phyloP scores from a whole-genome alignment of 2,888 invertebrate species.

The Antheraea yamamai region DNA sequence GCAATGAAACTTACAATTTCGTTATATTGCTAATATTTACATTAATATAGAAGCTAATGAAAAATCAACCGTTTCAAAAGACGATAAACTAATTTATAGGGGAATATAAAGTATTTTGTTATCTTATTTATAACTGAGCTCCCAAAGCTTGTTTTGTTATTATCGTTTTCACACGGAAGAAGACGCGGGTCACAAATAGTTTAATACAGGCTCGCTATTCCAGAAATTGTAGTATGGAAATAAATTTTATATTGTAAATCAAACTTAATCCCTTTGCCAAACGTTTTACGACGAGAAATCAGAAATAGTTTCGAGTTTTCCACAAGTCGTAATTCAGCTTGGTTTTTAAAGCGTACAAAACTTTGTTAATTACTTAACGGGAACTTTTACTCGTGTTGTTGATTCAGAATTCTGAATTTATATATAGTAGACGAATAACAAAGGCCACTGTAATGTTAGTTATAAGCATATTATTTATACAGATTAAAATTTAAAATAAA shows the following conservation, averaged over 20 bases:
- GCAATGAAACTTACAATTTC: not conserved
- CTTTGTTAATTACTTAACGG: conserved; percentile 14
- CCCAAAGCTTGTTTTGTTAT: not conserved
- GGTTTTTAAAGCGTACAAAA: conserved; percentile 42
- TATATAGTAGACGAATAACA: conserved; percentile 20
- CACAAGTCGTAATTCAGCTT: conserved; percentile 50
- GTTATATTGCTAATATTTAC: not conserved
- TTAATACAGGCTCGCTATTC: not conserved
- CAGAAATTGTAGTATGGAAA: not conserved
- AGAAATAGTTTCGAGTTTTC: conserved; percentile 41
- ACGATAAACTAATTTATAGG: not conserved
- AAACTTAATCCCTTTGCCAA: conserved; percentile 2
- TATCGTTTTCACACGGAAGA: not conserved
- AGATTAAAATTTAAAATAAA: not conserved
- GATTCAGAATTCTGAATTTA: conserved; percentile 34
- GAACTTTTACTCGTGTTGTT: conserved; percentile 46
- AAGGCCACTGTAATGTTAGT: not conserved
- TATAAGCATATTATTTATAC: not conserved
- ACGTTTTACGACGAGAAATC: conserved; percentile 27
- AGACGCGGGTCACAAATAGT: not conserved
- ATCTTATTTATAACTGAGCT: not conserved
- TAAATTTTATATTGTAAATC: not conserved
- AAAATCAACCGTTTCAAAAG: not conserved
- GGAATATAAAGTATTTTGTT: not conserved
- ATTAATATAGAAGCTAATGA: not conserved